phyloP scores from a whole-genome alignment of 1,140 invertebrate genomes.

The Pogonomyrmex californicus region DNA sequence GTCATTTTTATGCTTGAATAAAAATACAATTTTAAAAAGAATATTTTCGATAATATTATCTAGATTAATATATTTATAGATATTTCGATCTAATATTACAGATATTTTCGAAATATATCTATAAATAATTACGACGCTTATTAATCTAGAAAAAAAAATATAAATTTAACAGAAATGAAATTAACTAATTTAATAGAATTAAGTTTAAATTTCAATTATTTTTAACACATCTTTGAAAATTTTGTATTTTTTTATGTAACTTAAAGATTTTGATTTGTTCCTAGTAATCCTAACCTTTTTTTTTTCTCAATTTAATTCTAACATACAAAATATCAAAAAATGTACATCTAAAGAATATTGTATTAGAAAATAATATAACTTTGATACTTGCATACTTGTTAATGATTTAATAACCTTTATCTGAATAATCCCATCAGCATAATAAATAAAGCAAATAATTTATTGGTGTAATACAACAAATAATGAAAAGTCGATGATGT shows the following conservation, averaged over 20 bases:
- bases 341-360: not conserved
- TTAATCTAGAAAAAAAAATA: not conserved
- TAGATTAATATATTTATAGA: too few relatives aligned
- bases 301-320: constrained; percentile 32
- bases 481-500: constrained; percentile 19
- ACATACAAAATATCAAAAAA: not conserved
- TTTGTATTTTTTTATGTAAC: constrained; percentile 13
- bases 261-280: not conserved
- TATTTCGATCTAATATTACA: too few relatives aligned
- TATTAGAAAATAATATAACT: constrained; percentile 7
- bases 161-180: not conserved
- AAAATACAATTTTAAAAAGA: not conserved
- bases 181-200: constrained; percentile 5
- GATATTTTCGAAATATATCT: not conserved
- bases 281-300: not conserved
- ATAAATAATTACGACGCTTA: not conserved
- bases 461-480: not conserved
- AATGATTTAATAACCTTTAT: constrained; percentile 55
- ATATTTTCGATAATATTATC: not conserved
- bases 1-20: not conserved
- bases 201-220: constrained; percentile 29
- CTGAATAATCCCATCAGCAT: not conserved
- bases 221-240: not conserved
- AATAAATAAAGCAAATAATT: constrained; percentile 7
- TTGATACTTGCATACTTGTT: constrained; percentile 43